Conservation (phyloP, 2,113 vertebrate species). For the Hippocampus abdominalis region DNA sequence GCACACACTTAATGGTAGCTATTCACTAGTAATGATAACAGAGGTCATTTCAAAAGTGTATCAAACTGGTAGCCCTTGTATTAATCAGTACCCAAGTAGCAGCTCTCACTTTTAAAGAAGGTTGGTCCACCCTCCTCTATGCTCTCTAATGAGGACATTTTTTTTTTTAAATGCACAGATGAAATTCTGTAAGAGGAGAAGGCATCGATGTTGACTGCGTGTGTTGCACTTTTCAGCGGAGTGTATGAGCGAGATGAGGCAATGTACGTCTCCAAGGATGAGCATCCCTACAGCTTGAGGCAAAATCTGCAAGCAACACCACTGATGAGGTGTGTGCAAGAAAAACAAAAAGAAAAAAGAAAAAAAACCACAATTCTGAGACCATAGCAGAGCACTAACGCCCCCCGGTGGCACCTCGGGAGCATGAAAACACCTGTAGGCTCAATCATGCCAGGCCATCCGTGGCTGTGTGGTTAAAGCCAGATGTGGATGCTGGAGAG, state of each 20-base stretch:
- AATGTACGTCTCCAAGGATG: not conserved
- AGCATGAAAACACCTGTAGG: not conserved
- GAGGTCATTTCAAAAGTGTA: too few relatives aligned
- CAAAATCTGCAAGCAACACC: conserved; percentile 12
- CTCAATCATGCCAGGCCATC: not conserved
- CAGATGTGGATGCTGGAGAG: not conserved
- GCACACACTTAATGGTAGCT: too few relatives aligned
- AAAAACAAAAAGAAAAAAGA: not conserved
- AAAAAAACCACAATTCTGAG: not conserved
- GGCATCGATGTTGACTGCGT: not conserved
- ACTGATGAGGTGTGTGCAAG: conserved; percentile 19
- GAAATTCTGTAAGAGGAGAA: not conserved
- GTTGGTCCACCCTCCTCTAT: too few relatives aligned
- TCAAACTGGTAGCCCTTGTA: too few relatives aligned
- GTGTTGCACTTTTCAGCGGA: not conserved
- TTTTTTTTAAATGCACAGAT: too few relatives aligned
- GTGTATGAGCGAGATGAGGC: not conserved
- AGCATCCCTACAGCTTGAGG: not conserved
- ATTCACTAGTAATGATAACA: too few relatives aligned
- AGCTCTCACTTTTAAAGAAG: too few relatives aligned
- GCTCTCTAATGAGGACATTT: too few relatives aligned
- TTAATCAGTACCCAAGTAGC: too few relatives aligned
- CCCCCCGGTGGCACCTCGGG: not conserved
- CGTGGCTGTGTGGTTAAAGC: not conserved
- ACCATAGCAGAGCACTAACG: not conserved